Evolutionary conservation across 2,888 invertebrate genomes (phyloP), one percentile per base, ranked within the genome.

Genomic region (Heliconius aoede): DNA sequence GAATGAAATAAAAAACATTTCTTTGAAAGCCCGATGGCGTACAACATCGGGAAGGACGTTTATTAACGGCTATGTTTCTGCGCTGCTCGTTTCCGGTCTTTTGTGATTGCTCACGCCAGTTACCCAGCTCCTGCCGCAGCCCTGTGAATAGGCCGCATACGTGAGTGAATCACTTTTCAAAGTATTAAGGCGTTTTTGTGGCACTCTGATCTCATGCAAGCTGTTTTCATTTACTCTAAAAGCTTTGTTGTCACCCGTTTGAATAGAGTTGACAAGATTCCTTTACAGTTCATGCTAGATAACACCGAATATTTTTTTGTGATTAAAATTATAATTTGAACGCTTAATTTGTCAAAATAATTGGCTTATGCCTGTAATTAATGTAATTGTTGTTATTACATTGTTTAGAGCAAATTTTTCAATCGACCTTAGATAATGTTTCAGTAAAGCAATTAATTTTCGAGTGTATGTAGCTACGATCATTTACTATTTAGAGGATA

Each of bases 31-130:
- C 79, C 82, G 78, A 82, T 81, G 82, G 81, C 80, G 79, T 79
- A 82, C 81, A 76, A 81, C 81, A 86, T 86, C 84, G 85, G 86
- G 84, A 85, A 85, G 85, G 86, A 86, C 87, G 88, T 88, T 88
- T 90, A 92, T 91, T 91, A 90, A 91, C 88, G 89, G 87, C 87
- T 86, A 85, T 89, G 89, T 91, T 90, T 89, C 87, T 89, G 78
- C 81, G 85, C 85, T 85, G 85, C 87, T 87, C 88, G 88, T 88
- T 90, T 85, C 86, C 85, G 84, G 82, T 88, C 89, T 87, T 90
- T 91, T 91, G 90, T 91, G 89, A 88, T 84, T 86, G 88, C 87
- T 89, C 88, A 85, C 87, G 84, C 85, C 86, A 84, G 85, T 86
- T 85, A 85, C 85, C 84, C 85, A 85, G n/a, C n/a, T n/a, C n/a